Evolutionary conservation across 2,888 invertebrate species (phyloP).

Genomic region (Poecilobothrus nobilitatus): DNA sequence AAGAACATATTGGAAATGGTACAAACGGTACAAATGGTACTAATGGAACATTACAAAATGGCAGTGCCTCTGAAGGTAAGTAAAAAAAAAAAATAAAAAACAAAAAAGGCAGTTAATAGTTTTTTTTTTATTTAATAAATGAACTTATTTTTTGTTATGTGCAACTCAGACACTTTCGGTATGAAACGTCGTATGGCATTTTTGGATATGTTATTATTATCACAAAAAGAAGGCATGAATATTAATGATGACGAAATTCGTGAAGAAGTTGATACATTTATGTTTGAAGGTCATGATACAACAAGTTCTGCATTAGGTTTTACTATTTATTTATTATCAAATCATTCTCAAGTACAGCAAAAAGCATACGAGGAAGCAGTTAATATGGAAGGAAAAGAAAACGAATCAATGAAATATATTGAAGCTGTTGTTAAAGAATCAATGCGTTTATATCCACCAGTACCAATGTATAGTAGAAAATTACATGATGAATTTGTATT

Average conservation of each 20-base stretch:
- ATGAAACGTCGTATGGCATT: constrained; percentile 43
- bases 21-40: background rate
- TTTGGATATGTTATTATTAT: constrained; percentile 46
- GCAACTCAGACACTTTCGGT: constrained; percentile 27
- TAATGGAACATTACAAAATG: background rate
- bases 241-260: constrained; percentile 47
- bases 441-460: constrained; percentile 49
- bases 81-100: too few relatives aligned
- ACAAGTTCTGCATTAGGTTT: constrained; percentile 49
- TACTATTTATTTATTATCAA: constrained; percentile 47
- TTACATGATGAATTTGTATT: constrained; percentile 44
- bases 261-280: constrained; percentile 52
- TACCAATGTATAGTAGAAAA: constrained; percentile 45
- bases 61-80: background rate
- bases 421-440: constrained; percentile 53
- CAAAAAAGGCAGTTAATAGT: too few relatives aligned
- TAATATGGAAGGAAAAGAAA: constrained; percentile 34
- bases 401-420: constrained; percentile 45
- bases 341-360: constrained; percentile 45
- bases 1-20: constrained; percentile 23
- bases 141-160: background rate
- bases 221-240: constrained; percentile 41
- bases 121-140: background rate
- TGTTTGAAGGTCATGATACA: constrained; percentile 53
- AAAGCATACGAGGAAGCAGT: constrained; percentile 42